Conservation (phyloP, 2,797 vertebrate species). For the Hippoglossus hippoglossus region DNA sequence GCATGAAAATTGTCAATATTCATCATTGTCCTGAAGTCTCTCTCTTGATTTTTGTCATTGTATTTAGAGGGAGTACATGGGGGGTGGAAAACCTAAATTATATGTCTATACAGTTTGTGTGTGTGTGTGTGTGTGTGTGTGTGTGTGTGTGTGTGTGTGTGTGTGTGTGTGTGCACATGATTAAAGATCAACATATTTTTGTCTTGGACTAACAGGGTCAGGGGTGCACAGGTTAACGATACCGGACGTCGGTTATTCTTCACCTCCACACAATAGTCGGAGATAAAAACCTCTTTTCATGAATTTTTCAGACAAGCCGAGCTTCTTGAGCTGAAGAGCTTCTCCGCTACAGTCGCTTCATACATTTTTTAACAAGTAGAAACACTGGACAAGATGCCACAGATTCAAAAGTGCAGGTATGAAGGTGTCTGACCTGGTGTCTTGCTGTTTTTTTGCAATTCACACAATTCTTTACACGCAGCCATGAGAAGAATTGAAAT, state of each 20-base stretch:
- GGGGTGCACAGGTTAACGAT: conserved; percentile 1
- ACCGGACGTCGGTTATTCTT: conserved; percentile 14
- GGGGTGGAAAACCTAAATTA: no score
- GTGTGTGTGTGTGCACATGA: conserved; percentile 2
- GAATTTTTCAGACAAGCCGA: conserved; percentile 59
- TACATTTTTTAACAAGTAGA: conserved; percentile 69
- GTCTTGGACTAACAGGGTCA: conserved; percentile 30
- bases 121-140: conserved; percentile 4
- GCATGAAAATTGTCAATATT: no score
- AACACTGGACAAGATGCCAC: conserved; percentile 66
- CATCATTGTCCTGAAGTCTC: no score
- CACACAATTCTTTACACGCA: conserved; percentile 35
- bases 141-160: conserved; percentile 1
- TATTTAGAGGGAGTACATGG: no score
- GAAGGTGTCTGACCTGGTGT: conserved; percentile 53
- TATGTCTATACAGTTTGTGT: no score
- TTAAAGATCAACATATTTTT: conserved; percentile 15
- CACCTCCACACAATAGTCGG: conserved; percentile 30
- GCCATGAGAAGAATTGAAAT: conserved; percentile 17
- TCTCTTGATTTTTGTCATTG: no score
- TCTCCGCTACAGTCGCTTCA: conserved; percentile 54
- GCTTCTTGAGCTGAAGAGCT: conserved; percentile 46
- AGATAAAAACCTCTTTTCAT: conserved; percentile 57
- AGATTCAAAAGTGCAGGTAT: conserved; percentile 53
- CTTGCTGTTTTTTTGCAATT: conserved; percentile 35